These are phyloP conservation scores for Trichomalopsis sarcophagae DNA, from an alignment of 1,140 invertebrate genomes.

Conservation along the genomic window DNA sequence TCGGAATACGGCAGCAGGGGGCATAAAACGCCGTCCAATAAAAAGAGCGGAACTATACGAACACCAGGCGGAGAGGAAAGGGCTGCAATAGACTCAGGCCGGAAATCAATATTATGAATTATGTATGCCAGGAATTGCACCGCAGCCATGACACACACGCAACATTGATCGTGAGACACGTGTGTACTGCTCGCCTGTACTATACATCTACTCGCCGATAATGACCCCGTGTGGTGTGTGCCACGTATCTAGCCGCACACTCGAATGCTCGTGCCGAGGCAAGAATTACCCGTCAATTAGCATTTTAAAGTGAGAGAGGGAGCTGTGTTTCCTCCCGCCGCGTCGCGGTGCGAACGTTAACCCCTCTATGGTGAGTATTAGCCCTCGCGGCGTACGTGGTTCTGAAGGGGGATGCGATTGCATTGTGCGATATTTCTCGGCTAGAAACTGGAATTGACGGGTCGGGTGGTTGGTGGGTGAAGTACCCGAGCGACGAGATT, in stretches of 20 bases:
- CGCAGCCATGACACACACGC: background rate
- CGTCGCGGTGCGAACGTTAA: background rate
- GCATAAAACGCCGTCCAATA: too few relatives aligned
- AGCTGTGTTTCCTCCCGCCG: background rate
- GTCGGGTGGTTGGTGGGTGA: background rate
- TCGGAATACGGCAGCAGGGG: too few relatives aligned
- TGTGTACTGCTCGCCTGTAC: background rate
- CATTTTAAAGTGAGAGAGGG: background rate
- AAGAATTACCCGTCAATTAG: conserved; percentile 24
- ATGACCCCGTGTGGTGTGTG: background rate
- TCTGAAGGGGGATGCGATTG: background rate
- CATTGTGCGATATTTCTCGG: background rate
- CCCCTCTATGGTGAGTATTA: background rate
- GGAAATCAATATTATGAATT: conserved; percentile 46
- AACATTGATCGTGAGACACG: conserved; percentile 14
- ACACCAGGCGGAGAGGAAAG: conserved; percentile 11
- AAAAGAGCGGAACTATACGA: too few relatives aligned
- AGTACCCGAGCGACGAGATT: too few relatives aligned
- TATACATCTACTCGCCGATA: background rate
- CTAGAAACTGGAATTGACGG: background rate
- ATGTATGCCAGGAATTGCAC: conserved; percentile 22
- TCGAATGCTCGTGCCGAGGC: background rate
- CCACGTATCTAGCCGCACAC: background rate
- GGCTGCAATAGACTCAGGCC: background rate
- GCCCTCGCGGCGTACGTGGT: background rate